Base-by-base conservation (phyloP, 2,888 invertebrate species). In the Pteria penguin region DNA sequence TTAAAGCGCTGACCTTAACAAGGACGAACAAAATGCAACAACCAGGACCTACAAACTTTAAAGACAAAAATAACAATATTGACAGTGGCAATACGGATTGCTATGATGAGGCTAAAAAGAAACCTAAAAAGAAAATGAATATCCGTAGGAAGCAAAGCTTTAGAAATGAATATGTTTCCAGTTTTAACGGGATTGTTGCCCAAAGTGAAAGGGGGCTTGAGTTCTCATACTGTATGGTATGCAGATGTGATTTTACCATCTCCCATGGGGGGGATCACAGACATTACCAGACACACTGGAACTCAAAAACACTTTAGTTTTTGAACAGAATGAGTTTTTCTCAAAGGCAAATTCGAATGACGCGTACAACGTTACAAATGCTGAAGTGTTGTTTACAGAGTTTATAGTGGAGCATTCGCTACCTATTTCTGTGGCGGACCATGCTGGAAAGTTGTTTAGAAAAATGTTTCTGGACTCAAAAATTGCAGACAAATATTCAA, bases 301-400 rank as follows among this genome's bases (percentile, higher is more conserved):
- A 62, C 62, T 29, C n/a, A n/a, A 2, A 62, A 62, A 62, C 60
- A 60, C 26, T 4, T 4, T 11, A n/a, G n/a, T n/a, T n/a, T n/a
- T n/a, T n/a, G n/a, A n/a, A n/a, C n/a, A n/a, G n/a, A n/a, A n/a
- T n/a, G n/a, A n/a, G n/a, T n/a, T n/a, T n/a, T 60, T 60, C 27
- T 22, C 27, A 11, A 60, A 60, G 8, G 4, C 2, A 2, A 27
- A 11, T 11, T 60, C 60, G 2, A 60, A 60, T 4, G 2, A 4
- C 26, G 60, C 2, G 22, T 4, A 60, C 8, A 2, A 2, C 18
- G 62, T 62, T 5, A 62, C 62, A 2, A 62, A 62, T 32, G 62
- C 62, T n/a, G 62, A 62, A 62, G n/a, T n/a, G n/a, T 32, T 62
- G 32, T 62, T 62, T n/a, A 62, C 62, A 2, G n/a, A n/a, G 3